Conservation (phyloP, 2,113 vertebrate genomes). For the Dicrurus megarhynchus region DNA sequence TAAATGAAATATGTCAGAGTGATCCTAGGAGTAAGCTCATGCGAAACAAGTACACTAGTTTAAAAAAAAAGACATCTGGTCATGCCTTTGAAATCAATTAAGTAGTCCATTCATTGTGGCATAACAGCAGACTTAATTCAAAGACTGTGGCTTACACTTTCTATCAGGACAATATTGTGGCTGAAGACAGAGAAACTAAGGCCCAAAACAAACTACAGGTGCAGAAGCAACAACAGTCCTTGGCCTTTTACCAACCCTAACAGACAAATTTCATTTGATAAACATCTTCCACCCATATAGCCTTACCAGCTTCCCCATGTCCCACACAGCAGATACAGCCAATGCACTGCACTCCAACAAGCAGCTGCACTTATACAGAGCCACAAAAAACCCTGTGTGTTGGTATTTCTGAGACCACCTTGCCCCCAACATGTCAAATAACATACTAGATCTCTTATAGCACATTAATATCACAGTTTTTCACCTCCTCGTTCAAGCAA, state of each 20-base stretch:
- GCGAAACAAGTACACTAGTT: neutral
- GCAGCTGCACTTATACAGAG: neutral
- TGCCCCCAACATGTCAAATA: neutral
- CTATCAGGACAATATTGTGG: neutral
- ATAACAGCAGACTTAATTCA: neutral
- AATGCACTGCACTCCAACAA: neutral
- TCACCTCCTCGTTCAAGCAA: conserved; percentile 77
- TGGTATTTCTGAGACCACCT: neutral
- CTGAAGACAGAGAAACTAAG: neutral
- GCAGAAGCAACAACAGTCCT: neutral
- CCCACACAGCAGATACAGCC: neutral
- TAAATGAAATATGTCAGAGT: neutral
- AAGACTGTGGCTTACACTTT: neutral
- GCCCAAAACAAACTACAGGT: neutral
- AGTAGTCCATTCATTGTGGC: neutral
- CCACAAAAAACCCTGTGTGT: fast-evolving
- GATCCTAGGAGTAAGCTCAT: neutral
- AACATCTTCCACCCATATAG: neutral
- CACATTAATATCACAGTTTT: neutral
- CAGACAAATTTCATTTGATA: neutral
- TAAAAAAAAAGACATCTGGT: neutral
- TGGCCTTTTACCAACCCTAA: neutral
- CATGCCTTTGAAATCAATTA: neutral
- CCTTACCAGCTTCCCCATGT: neutral
- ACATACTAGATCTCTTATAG: neutral